Base-by-base conservation (phyloP, 2,797 vertebrate genomes). In the Pempheris klunzingeri region DNA sequence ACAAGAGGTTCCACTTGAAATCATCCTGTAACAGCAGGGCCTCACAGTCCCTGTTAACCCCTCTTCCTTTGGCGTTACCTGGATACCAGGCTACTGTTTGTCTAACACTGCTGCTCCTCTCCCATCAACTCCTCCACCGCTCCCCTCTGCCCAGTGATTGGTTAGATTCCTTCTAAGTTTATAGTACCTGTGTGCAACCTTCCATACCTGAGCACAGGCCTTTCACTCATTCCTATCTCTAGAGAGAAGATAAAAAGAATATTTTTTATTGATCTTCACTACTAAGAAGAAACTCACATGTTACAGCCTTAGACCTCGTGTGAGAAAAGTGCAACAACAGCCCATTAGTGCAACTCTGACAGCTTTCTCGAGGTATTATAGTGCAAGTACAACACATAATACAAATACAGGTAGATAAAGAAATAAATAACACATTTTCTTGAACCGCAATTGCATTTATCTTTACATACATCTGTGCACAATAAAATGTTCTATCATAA, bases 31-130 rank as follows among this genome's bases (percentile, higher is more conserved):
- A 74, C 60, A 82, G 61, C 55, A 10, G 75, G 58, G 67, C 62
- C 80, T 85, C 72, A n/a, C 28, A 10, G 58, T 53, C 73, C 66
- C 60, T 1, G 39, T 20, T 59, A 70, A 79, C 78, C 70, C 49
- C 46, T 68, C 6, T 75, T 70, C 47, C 7, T 59, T 50, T 5
- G 39, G n/a, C 8, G 83, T 92, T 88, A 83, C 90, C 83, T 87
- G 84, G 89, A 88, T 58, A 93, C 87, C 64, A 20, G 26, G 62
- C 55, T 30, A 30, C 71, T 90, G 89, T 93, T 92, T 91, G 81
- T 28, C 84, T 77, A 89, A 93, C 90, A 92, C 28, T 22, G 59
- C 57, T 20, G 81, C 78, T 80, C 61, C 69, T 59, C 46, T 67
- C 38, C 47, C 63, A 64, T 76, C 72, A 49, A 62, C 61, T 53